A percentile compares a stretch with the other conserved stretches of the same genome.
phyloP scores from a whole-genome alignment of 2,113 vertebrate genomes.

The Perccottus glenii region DNA sequence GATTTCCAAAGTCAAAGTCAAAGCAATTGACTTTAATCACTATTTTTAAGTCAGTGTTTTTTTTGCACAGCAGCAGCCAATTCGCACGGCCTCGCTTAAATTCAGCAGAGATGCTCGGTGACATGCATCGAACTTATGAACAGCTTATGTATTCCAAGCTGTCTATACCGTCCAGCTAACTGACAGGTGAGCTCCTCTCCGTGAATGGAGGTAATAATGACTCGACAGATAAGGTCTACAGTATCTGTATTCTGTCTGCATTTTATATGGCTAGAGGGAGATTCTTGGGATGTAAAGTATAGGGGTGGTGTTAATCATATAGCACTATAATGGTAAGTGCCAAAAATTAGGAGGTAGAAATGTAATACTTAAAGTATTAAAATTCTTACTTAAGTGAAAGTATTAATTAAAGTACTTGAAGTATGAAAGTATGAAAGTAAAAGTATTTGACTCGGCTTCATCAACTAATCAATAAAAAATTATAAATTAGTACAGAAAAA shows the following conservation, averaged over 20 bases:
- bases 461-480: too few species aligned
- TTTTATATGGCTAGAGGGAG: background rate
- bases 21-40: background rate
- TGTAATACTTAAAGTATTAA: too few species aligned
- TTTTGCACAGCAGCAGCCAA: conserved; percentile 28
- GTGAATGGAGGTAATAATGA: conserved; percentile 48
- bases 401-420: too few species aligned
- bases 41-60: background rate
- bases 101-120: conserved; percentile 20
- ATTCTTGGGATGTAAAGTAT: background rate
- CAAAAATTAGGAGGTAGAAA: too few species aligned
- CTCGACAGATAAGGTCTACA: background rate
- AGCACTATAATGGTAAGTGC: too few species aligned
- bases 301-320: background rate
- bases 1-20: background rate
- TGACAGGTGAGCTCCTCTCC: conserved; percentile 44
- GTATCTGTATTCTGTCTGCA: background rate
- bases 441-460: too few species aligned
- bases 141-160: conserved; percentile 1
- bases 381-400: too few species aligned
- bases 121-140: conserved; percentile 9
- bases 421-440: too few species aligned
- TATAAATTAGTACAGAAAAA: too few species aligned
- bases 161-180: conserved; percentile 13
- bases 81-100: conserved; percentile 16